Evolutionary conservation across 2,113 vertebrate species (phyloP).

Genomic region (Saccopteryx leptura): DNA sequence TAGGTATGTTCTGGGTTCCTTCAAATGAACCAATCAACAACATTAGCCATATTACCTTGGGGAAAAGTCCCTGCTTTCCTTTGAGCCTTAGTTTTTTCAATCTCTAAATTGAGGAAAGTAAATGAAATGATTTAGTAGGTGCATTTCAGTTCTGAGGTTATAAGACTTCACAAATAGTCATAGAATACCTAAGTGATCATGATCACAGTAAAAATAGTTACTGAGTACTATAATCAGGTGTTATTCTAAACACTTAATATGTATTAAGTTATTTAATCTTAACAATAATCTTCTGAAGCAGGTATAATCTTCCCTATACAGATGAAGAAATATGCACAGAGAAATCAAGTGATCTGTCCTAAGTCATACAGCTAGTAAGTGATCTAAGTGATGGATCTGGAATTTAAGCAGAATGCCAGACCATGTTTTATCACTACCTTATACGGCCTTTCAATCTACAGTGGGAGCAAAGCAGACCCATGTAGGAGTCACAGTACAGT

Average conservation of each 20-base stretch:
- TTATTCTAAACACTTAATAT: slow-evolving; percentile 34
- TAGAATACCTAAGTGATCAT: slow-evolving; percentile 47
- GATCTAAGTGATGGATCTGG: neutral
- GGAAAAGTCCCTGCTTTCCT: neutral
- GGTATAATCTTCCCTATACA: slow-evolving; percentile 5
- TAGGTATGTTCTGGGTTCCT: slow-evolving; percentile 13
- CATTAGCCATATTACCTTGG: neutral
- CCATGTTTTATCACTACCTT: neutral
- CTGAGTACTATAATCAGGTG: slow-evolving; percentile 28
- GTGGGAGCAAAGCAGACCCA: neutral
- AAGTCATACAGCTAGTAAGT: slow-evolving; percentile 49
- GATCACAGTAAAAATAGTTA: slow-evolving; percentile 22
- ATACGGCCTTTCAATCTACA: slow-evolving; percentile 12
- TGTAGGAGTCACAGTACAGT: neutral
- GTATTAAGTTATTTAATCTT: slow-evolving; percentile 39
- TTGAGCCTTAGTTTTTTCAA: neutral
- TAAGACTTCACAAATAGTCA: slow-evolving; percentile 9
- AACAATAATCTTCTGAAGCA: slow-evolving; percentile 2
- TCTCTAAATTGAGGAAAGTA: slow-evolving; percentile 27
- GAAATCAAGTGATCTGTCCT: slow-evolving; percentile 2
- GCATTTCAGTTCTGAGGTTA: slow-evolving; percentile 13
- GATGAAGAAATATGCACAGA: slow-evolving; percentile 41
- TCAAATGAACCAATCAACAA: slow-evolving; percentile 26
- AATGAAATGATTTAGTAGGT: slow-evolving; percentile 23
- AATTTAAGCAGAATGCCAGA: slow-evolving; percentile 52